These are phyloP conservation scores for Pseudorasbora parva DNA, from an alignment of 2,113 vertebrate genomes.

Conservation along the genomic window DNA sequence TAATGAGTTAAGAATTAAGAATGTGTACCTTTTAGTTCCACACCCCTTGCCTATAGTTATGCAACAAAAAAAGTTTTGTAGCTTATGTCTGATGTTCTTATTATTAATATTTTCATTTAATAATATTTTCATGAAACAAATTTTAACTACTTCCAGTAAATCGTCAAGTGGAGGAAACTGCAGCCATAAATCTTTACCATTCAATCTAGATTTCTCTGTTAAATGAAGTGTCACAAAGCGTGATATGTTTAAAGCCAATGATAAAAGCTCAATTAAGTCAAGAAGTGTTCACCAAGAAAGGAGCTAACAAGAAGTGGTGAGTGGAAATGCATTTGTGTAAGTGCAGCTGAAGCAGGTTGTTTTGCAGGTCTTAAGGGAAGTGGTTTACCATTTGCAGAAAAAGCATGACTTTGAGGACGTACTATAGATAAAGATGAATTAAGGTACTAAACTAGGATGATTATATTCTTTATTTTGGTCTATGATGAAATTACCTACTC, in stretches of 20 bases:
- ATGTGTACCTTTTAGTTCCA: not conserved
- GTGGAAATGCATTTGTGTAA: not conserved
- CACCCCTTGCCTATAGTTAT: not conserved
- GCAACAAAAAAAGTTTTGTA: not conserved
- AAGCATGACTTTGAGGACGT: not conserved
- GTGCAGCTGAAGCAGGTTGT: not conserved
- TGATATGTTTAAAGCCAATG: not conserved
- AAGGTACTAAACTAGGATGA: slow-evolving; percentile 1
- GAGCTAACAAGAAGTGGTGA: not conserved
- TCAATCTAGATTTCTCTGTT: not conserved
- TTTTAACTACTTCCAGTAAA: not conserved
- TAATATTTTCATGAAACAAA: not conserved
- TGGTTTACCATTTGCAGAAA: slow-evolving; percentile 3
- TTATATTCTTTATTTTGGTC: not conserved
- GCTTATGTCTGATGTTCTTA: not conserved
- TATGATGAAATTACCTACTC: not conserved
- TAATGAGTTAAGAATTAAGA: not conserved
- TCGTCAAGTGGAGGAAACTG: not conserved
- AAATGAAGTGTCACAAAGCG: not conserved
- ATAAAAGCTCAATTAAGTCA: not conserved
- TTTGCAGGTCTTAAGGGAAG: slow-evolving; percentile 32
- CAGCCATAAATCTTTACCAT: no score
- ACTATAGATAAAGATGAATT: not conserved
- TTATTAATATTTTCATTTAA: not conserved
- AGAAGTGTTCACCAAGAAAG: not conserved